Conservation (phyloP, 2,888 invertebrate species). For the Furcula furcula region DNA sequence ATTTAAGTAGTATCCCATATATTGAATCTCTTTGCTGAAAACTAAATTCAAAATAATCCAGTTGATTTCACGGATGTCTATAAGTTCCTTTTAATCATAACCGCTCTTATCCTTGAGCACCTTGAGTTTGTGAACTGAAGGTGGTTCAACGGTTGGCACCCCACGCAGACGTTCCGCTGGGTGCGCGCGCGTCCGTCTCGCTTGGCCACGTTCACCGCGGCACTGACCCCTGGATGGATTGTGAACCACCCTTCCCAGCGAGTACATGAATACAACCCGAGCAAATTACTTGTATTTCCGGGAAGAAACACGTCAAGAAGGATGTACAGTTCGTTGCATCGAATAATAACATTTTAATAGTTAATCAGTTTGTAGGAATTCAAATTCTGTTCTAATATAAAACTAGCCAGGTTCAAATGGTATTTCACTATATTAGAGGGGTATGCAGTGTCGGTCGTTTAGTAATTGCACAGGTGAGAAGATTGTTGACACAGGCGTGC, state of each 20-base stretch:
- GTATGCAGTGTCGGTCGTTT: conserved; percentile 5
- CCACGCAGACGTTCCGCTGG: conserved; percentile 52
- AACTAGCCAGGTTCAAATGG: no score
- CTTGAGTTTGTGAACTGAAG: conserved; percentile 27
- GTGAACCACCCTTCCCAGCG: conserved; percentile 15
- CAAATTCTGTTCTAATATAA: no score
- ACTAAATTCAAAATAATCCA: no score
- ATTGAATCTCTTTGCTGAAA: no score
- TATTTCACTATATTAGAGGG: no score
- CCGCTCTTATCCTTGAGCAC: conserved; percentile 33
- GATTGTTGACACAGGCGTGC: conserved; percentile 62
- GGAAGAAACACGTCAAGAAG: conserved; percentile 22
- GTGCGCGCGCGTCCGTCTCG: conserved; percentile 49
- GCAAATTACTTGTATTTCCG: conserved; percentile 15
- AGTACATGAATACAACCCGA: conserved; percentile 11
- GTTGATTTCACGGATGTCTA: no score
- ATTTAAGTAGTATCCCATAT: no score
- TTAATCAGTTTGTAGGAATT: no score
- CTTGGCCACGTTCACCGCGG: conserved; percentile 47
- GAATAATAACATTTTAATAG: no score
- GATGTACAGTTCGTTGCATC: conserved; percentile 40
- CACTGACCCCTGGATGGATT: conserved; percentile 42
- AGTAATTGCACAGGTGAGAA: conserved; percentile 58
- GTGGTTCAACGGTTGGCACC: conserved; percentile 46
- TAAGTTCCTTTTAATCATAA: no score